Evolutionary conservation across 2,888 invertebrate species (phyloP), one percentile per base, ranked within the genome.

Genomic region (Caenorhabditis doughertyi): DNA sequence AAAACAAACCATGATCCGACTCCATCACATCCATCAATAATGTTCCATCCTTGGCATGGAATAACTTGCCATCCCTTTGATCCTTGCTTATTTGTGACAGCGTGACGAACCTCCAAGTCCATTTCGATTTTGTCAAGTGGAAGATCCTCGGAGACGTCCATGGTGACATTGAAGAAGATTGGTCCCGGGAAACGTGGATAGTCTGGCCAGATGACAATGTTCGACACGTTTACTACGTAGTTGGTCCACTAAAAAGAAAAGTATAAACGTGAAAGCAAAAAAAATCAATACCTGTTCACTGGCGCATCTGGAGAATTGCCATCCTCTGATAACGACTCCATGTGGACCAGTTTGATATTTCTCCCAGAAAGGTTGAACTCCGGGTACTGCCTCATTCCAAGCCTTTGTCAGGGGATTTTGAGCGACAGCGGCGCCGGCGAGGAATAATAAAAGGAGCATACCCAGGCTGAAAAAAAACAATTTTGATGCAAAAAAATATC

Each of bases 31-130:
- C 92, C 92, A 70, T 91, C 90, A 27, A 90, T 81, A 56, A 92
- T 89, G 80, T 92, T 91, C 92, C 91, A 92, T 47, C 92, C 92
- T 73, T 92, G 90, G 65, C 92, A 92, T 8, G 92, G 92, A 65
- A 92, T 92, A 18, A 90, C 90, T 76, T 92, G 91, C 91, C 91
- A 92, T 39, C 90, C 91, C 76, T 90, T 91, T 39, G 88, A 85
- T 60, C 90, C 91, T 58, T 88, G 88, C 70, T 89, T 89, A 51
- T 89, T 88, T 9, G 89, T 90, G 5, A 91, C 91, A 3, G 90
- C 90, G 80, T 91, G 91, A 16, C 91, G 87, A 13, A 90, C 91
- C 80, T 91, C 91, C 47, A 91, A 80, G 51, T 91, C 90, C 91
- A 91, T 91, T 56, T 91, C 90, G 56, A 91, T 89, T 68, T 90